These are phyloP conservation scores for Antigone vipio DNA, from an alignment of 2,113 vertebrate genomes.

Conservation along the genomic window DNA sequence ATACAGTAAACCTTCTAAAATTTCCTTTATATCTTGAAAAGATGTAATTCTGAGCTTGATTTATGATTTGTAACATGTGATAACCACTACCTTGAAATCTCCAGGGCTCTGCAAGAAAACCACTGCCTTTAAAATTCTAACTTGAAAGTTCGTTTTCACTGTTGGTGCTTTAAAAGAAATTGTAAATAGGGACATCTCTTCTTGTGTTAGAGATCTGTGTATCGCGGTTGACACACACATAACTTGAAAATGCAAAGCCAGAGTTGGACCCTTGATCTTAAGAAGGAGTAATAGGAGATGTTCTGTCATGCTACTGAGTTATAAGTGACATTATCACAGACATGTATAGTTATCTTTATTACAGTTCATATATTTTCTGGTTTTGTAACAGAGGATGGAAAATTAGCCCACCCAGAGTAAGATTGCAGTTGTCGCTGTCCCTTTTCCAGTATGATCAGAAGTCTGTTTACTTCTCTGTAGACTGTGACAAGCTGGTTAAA, in stretches of 20 bases:
- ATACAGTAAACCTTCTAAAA: not conserved
- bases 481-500: constrained; percentile 37
- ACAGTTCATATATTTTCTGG: not conserved
- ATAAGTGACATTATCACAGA: not conserved
- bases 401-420: constrained; percentile 11
- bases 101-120: not conserved
- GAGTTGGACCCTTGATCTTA: not conserved
- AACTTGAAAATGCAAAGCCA: not conserved
- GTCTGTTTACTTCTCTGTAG: constrained; percentile 25
- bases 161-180: not conserved
- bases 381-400: not conserved
- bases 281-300: not conserved
- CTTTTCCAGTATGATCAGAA: constrained; percentile 21
- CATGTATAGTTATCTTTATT: not conserved
- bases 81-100: not conserved
- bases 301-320: not conserved
- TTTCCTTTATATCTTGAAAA: not conserved
- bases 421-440: not conserved
- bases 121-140: constrained; percentile 10
- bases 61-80: not conserved
- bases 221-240: not conserved
- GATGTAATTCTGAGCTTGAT: constrained; percentile 6
- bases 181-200: not conserved
- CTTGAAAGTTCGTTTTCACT: not conserved
- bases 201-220: not conserved